Evolutionary conservation across 2,797 vertebrate species (phyloP).

Genomic region (Aulostomus chinensis): DNA sequence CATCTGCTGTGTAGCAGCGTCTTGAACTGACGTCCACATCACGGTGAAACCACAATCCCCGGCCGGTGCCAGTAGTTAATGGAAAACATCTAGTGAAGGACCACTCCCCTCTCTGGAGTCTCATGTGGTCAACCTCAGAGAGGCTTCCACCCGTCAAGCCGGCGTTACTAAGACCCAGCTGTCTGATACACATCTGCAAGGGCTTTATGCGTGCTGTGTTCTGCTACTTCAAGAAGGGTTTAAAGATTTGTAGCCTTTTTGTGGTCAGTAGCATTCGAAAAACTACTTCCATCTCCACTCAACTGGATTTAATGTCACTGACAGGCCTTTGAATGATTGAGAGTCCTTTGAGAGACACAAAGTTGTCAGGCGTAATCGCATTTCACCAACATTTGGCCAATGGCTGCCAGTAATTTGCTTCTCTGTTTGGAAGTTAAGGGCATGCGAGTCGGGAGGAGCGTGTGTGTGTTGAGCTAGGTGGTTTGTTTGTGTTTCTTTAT

Average conservation of each 20-base stretch:
- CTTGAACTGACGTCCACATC: conserved; percentile 30
- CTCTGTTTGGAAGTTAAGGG: conserved; percentile 37
- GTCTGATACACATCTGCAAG: conserved; percentile 42
- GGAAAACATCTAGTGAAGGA: conserved; percentile 44
- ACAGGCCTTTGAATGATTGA: conserved; percentile 20
- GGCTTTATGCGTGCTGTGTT: conserved; percentile 4
- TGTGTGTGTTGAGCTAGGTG: conserved; percentile 48
- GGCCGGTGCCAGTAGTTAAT: conserved; percentile 23
- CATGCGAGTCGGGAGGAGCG: conserved; percentile 33
- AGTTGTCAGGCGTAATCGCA: conserved; percentile 58
- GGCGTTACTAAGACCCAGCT: not conserved
- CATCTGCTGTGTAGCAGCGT: conserved; percentile 50
- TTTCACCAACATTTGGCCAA: conserved; percentile 51
- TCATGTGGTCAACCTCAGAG: conserved; percentile 39
- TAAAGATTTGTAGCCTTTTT: too few species aligned
- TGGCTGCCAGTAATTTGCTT: conserved; percentile 46
- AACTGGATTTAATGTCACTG: conserved; percentile 16
- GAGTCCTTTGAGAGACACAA: conserved; percentile 21
- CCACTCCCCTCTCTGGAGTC: conserved; percentile 13
- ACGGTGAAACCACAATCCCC: conserved; percentile 51
- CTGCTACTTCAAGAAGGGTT: not conserved
- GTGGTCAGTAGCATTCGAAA: not conserved
- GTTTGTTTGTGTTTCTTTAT: conserved; percentile 69
- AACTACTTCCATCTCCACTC: conserved; percentile 28
- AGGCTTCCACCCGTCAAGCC: conserved; percentile 4